Percentiles rank a stretch among this genome's conserved stretches.
Conservation (phyloP, 2,797 vertebrate species). For the Periparus ater region DNA sequence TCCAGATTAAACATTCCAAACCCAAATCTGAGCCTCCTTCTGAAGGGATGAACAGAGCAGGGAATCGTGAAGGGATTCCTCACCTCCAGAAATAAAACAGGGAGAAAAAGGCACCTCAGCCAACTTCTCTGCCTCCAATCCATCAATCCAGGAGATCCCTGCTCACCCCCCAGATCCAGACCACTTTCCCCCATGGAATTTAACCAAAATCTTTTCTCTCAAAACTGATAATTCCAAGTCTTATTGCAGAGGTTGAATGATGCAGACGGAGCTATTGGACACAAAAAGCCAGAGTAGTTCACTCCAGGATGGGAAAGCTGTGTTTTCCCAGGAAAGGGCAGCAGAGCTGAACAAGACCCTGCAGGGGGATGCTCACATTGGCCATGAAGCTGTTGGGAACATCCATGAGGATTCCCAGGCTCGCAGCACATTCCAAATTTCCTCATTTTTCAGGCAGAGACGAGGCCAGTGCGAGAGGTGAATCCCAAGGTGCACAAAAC, state of each 20-base stretch:
- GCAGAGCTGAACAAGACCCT: neutral
- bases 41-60: neutral
- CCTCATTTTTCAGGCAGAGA: neutral
- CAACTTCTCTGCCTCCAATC: neutral
- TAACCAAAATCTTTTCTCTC: neutral
- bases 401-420: neutral
- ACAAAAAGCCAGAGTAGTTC: no score
- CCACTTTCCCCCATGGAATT: neutral
- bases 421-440: accelerated
- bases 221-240: accelerated
- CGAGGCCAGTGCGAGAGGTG: neutral
- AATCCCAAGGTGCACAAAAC: neutral
- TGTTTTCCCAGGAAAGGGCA: neutral
- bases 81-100: neutral
- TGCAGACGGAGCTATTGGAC: no score
- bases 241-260: neutral
- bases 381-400: neutral
- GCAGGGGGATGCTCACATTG: neutral
- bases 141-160: neutral
- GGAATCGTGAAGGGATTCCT: neutral
- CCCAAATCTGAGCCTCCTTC: neutral
- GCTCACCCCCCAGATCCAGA: no score
- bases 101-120: neutral
- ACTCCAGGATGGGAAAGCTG: accelerated
- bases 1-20: neutral